Evolutionary conservation across 2,797 vertebrate species (phyloP).

Genomic region (Pseudochirops cupreus): DNA sequence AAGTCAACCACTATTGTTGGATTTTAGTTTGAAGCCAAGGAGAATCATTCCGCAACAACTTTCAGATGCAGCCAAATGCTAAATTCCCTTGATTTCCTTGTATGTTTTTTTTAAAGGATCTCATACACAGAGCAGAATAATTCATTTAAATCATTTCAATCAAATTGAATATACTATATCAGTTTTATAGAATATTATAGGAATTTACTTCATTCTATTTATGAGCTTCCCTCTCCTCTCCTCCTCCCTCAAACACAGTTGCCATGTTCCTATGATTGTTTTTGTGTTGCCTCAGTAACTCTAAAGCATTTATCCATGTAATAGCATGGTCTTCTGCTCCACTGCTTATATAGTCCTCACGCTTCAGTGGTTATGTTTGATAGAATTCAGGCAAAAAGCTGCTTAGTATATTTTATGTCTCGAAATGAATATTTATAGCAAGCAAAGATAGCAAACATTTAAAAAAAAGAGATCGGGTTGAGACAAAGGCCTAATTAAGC

Average conservation of each 20-base stretch:
- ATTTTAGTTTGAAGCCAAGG: slow-evolving; percentile 64
- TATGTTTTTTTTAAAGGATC: slow-evolving; percentile 48
- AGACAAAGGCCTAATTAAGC: slow-evolving; percentile 77
- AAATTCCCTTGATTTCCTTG: slow-evolving; percentile 63
- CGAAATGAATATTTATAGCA: slow-evolving; percentile 84
- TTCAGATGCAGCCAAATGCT: slow-evolving; percentile 46
- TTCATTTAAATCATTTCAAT: slow-evolving; percentile 55
- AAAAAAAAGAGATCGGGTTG: slow-evolving; percentile 73
- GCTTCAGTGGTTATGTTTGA: slow-evolving; percentile 85
- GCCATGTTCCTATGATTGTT: slow-evolving; percentile 85
- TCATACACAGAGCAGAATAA: slow-evolving; percentile 46
- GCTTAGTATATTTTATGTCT: slow-evolving; percentile 83
- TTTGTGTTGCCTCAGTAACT: slow-evolving; percentile 86
- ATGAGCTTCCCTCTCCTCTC: background rate
- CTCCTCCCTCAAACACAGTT: slow-evolving; percentile 51
- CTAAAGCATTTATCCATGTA: slow-evolving; percentile 88
- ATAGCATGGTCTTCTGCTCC: slow-evolving; percentile 86
- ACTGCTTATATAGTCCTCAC: slow-evolving; percentile 82
- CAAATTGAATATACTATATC: background rate
- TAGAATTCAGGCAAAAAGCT: slow-evolving; percentile 84
- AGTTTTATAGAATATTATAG: slow-evolving; percentile 47
- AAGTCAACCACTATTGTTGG: slow-evolving; percentile 57
- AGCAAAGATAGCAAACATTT: slow-evolving; percentile 76
- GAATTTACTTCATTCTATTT: slow-evolving; percentile 44
- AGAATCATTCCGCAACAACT: slow-evolving; percentile 49